Conservation (phyloP, 2,797 vertebrate genomes). For the Loriculus beryllinus region DNA sequence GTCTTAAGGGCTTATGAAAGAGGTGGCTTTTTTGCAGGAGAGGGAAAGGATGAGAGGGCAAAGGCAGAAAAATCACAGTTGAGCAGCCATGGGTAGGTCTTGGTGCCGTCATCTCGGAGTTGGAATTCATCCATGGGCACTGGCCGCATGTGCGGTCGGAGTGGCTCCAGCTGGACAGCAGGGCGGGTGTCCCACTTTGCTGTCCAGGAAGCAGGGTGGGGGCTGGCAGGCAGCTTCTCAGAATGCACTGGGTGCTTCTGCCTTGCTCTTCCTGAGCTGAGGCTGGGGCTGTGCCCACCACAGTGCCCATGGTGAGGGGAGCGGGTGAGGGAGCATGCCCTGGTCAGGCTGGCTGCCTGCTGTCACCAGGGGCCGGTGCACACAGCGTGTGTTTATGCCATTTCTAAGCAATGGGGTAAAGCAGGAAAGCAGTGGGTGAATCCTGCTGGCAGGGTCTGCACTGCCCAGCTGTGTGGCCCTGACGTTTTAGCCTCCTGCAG, state of each 20-base stretch:
- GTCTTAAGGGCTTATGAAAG: background rate
- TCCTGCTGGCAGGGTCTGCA: background rate
- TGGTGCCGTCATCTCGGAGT: background rate
- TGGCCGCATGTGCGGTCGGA: background rate
- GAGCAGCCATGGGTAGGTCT: background rate
- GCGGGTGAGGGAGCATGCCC: background rate
- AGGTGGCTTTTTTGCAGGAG: background rate
- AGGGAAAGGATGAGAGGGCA: background rate
- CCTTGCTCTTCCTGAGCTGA: background rate
- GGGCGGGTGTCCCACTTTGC: background rate
- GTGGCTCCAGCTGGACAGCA: background rate
- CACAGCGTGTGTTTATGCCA: background rate
- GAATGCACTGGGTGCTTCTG: accelerated
- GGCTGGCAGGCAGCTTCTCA: background rate
- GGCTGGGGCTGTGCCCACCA: background rate
- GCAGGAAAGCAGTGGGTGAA: background rate
- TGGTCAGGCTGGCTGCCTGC: background rate
- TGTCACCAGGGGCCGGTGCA: background rate
- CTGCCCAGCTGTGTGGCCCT: accelerated
- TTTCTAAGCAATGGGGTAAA: background rate
- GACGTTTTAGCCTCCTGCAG: background rate
- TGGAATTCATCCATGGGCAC: background rate
- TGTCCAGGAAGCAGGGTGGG: background rate
- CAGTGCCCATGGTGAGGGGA: accelerated
- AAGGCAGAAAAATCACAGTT: background rate